These are phyloP conservation scores for Lophura nycthemera DNA, from an alignment of 2,113 vertebrate species.

Conservation along the genomic window DNA sequence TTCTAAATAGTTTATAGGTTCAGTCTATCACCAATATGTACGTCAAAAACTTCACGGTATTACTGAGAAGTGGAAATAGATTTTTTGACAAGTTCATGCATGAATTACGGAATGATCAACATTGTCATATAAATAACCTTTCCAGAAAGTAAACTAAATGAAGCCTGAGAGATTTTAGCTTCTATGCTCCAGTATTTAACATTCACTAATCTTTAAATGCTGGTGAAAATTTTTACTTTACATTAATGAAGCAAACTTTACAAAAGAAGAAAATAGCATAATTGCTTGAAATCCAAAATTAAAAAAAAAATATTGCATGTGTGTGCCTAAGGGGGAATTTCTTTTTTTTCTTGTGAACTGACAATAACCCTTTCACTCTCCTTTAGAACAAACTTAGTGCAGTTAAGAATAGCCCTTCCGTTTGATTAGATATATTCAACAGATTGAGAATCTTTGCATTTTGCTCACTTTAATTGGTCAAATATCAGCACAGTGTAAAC, in stretches of 20 bases:
- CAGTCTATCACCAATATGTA: not conserved
- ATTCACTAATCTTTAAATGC: not conserved
- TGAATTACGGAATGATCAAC: slow-evolving; percentile 4
- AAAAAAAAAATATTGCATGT: not conserved
- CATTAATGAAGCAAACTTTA: not conserved
- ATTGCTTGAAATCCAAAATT: not conserved
- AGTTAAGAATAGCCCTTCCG: not conserved
- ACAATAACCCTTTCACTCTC: not conserved
- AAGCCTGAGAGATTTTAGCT: not conserved
- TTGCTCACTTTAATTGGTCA: not conserved
- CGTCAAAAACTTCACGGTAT: not conserved
- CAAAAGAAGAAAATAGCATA: not conserved
- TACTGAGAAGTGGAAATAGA: not conserved
- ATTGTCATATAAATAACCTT: slow-evolving; percentile 9
- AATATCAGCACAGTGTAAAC: not conserved
- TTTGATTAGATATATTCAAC: not conserved
- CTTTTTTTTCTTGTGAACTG: not conserved
- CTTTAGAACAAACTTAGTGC: not conserved
- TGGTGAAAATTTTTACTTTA: not conserved
- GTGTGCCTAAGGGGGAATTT: not conserved
- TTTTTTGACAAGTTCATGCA: slow-evolving; percentile 32
- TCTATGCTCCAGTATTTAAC: not conserved
- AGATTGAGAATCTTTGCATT: not conserved
- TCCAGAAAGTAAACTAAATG: slow-evolving; percentile 18
- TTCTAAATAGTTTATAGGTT: slow-evolving; percentile 15